Conservation (phyloP, 2,888 invertebrate genomes). For the Acleris laterana region DNA sequence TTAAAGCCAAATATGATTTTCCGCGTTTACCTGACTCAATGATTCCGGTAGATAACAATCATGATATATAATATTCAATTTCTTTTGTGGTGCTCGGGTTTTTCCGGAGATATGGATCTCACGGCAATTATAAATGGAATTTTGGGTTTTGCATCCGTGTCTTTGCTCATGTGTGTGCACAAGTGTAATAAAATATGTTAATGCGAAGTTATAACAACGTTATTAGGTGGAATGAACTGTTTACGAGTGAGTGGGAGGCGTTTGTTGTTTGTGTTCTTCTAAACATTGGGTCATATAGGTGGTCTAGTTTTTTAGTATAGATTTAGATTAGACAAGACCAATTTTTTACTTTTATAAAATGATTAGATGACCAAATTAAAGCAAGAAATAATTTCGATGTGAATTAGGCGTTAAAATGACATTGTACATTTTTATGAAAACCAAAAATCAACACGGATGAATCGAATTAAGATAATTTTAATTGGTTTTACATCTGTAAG, state of each 20-base stretch:
- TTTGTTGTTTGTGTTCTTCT: background rate
- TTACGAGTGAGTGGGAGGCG: constrained; percentile 7
- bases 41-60: constrained; percentile 30
- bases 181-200: constrained; percentile 23
- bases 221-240: constrained; percentile 23
- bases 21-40: constrained; percentile 29
- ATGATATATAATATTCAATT: constrained; percentile 29
- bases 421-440: too few relatives aligned
- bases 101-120: constrained; percentile 39
- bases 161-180: constrained; percentile 19
- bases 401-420: too few relatives aligned
- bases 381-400: too few relatives aligned
- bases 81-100: constrained; percentile 41
- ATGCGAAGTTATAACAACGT: background rate
- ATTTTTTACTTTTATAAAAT: too few relatives aligned
- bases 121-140: constrained; percentile 42
- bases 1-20: constrained; percentile 15
- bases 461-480: too few relatives aligned
- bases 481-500: too few relatives aligned
- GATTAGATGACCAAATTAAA: too few relatives aligned
- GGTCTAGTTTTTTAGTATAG: too few relatives aligned
- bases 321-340: too few relatives aligned
- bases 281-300: too few relatives aligned
- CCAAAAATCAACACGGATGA: too few relatives aligned
- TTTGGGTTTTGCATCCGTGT: constrained; percentile 39